Evolutionary conservation across 2,888 invertebrate genomes (phyloP).

Genomic region (Byasa hedistus): DNA sequence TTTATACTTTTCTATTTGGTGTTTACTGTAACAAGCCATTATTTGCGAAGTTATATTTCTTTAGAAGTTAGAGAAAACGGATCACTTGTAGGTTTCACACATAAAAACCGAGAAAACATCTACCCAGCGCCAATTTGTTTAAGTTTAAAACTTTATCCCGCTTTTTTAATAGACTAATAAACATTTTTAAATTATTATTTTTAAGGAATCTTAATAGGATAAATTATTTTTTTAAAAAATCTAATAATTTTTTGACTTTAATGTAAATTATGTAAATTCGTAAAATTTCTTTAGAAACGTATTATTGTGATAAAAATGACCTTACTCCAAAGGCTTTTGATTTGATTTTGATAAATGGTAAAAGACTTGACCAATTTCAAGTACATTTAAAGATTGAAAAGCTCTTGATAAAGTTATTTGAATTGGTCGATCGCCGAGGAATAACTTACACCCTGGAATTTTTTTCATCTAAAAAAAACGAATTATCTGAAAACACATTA

Average conservation of each 20-base stretch:
- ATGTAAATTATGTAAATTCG: conserved; percentile 19
- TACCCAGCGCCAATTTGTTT: no score
- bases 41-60: not conserved
- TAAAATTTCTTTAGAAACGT: not conserved
- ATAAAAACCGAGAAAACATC: no score
- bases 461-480: conserved; percentile 64
- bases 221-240: no score
- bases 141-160: no score
- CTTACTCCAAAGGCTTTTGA: conserved; percentile 68
- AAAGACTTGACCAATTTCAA: conserved; percentile 70
- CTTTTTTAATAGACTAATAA: no score
- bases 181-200: no score
- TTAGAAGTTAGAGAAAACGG: no score
- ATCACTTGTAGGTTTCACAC: no score
- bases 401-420: conserved; percentile 73
- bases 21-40: conserved; percentile 45
- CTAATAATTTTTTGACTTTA: not conserved
- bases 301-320: not conserved
- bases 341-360: conserved; percentile 66
- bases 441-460: conserved; percentile 73
- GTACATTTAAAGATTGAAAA: conserved; percentile 65
- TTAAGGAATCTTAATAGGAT: no score
- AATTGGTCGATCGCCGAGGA: conserved; percentile 71
- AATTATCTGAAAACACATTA: not conserved
- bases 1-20: conserved; percentile 66